Evolutionary conservation across 2,888 invertebrate genomes (phyloP), one percentile per base, ranked within the genome.

Genomic region (Amphimallon solstitiale): DNA sequence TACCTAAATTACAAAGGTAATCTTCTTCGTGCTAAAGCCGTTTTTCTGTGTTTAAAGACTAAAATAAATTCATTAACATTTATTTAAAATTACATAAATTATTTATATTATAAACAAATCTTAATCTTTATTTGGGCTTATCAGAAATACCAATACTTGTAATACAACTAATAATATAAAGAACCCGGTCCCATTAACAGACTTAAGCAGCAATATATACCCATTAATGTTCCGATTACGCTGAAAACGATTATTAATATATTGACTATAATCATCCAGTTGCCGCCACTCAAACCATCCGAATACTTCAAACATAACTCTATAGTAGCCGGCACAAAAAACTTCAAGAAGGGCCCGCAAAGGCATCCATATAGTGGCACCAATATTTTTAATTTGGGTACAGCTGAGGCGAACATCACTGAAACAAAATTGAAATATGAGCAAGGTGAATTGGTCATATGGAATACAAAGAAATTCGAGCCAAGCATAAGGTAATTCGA

Each of bases 231-330:
- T 19, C 51, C 63, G 17, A 45, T n/a, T 34, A 63, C 0, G 1
- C 40, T 45, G 35, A 35, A 63, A 7, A 14, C 12, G 1, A 63
- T 63, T 52, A 63, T 63, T 45, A 40, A 15, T 10, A 63, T 7
- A 19, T 63, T 54, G 12, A 52, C 45, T n/a, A 63, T 45, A 12
- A 45, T n/a, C 17, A 38, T 15, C 63, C 63, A 63, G 29, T 34
- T n/a, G 6, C 37, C 29, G 21, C 37, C 2, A 2, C 23, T 21
- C 14, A 63, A 9, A 6, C 34, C 43, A 10, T 63, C 63, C 2
- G 63, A 63, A 19, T 52, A 51, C 23, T 63, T 63, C n/a, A 63
- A n/a, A n/a, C 63, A 63, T n/a, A 23, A 54, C 23, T 63, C 63
- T 17, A 63, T 63, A n/a, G 45, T 7, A 10, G 63, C 63, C 3